A percentile compares a stretch with the other conserved stretches of the same genome.
These are phyloP conservation scores for Manis javanica DNA, from an alignment of 2,797 vertebrate species.

Conservation along the genomic window DNA sequence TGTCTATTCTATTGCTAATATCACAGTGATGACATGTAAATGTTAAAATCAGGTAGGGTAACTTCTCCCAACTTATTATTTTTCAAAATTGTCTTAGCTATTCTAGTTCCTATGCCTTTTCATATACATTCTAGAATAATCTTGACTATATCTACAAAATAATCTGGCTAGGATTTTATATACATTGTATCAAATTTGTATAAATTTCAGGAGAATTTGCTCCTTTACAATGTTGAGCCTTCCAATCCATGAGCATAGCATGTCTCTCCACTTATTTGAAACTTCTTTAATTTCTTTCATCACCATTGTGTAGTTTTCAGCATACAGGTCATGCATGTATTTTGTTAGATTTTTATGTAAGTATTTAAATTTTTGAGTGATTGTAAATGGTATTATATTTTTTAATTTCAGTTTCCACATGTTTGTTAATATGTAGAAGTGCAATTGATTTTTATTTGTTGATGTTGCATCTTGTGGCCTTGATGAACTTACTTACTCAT, in stretches of 20 bases:
- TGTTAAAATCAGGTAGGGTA: background rate
- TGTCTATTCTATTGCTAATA: background rate
- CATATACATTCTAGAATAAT: background rate
- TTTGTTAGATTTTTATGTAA: background rate
- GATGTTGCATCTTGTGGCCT: background rate
- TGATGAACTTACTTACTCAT: background rate
- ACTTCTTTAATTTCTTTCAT: background rate
- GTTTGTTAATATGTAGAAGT: background rate
- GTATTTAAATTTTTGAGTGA: background rate
- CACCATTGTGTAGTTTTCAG: background rate
- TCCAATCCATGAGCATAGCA: background rate
- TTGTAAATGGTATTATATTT: background rate
- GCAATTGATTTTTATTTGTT: background rate
- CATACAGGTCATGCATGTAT: background rate
- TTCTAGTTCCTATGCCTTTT: background rate
- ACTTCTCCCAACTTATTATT: background rate
- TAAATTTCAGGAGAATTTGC: background rate
- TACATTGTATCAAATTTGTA: background rate
- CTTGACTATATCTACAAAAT: background rate
- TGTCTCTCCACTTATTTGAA: background rate
- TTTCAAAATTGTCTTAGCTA: background rate
- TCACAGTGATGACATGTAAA: background rate
- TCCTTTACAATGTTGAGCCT: background rate
- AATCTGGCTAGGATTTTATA: background rate
- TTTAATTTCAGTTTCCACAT: background rate